A percentile compares a stretch with the other conserved stretches of the same genome.
Conservation (phyloP, 2,797 vertebrate species). For the Centroberyx gerrardi region DNA sequence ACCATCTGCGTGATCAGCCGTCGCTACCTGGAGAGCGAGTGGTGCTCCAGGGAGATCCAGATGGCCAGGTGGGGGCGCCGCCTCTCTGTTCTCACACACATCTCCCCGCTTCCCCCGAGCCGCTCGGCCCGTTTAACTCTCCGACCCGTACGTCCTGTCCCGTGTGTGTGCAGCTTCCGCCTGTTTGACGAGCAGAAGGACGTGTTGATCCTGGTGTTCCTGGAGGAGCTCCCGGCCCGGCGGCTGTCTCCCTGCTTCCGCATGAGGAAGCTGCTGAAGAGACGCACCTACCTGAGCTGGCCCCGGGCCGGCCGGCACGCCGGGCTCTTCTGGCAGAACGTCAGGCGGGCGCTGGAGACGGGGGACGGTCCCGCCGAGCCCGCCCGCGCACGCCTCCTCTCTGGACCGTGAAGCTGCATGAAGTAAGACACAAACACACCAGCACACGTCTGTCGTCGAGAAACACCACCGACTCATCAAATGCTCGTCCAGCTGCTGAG, state of each 20-base stretch:
- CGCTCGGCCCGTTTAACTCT: neutral
- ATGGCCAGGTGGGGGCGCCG: constrained; percentile 72
- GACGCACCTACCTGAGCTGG: constrained; percentile 68
- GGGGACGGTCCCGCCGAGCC: neutral
- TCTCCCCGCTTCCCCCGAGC: neutral
- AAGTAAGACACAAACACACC: too few relatives aligned
- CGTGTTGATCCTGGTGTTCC: constrained; percentile 70
- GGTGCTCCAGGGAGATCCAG: constrained; percentile 87
- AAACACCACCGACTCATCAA: too few relatives aligned
- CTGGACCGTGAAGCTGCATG: too few relatives aligned
- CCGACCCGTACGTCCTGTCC: neutral
- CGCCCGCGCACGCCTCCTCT: neutral
- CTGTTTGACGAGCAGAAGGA: constrained; percentile 71
- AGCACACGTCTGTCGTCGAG: too few relatives aligned
- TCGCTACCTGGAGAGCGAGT: constrained; percentile 83
- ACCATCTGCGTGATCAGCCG: constrained; percentile 86
- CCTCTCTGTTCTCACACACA: neutral
- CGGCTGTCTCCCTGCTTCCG: constrained; percentile 58
- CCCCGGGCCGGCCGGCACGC: constrained; percentile 36
- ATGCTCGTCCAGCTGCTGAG: too few relatives aligned
- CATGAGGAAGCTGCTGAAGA: constrained; percentile 66
- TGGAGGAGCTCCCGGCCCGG: constrained; percentile 62
- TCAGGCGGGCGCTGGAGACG: constrained; percentile 43
- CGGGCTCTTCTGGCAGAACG: constrained; percentile 59
- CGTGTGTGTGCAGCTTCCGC: constrained; percentile 11